These are phyloP conservation scores for Lepilemur septentrionalis DNA, from an alignment of 2,797 vertebrate genomes.

Conservation along the genomic window DNA sequence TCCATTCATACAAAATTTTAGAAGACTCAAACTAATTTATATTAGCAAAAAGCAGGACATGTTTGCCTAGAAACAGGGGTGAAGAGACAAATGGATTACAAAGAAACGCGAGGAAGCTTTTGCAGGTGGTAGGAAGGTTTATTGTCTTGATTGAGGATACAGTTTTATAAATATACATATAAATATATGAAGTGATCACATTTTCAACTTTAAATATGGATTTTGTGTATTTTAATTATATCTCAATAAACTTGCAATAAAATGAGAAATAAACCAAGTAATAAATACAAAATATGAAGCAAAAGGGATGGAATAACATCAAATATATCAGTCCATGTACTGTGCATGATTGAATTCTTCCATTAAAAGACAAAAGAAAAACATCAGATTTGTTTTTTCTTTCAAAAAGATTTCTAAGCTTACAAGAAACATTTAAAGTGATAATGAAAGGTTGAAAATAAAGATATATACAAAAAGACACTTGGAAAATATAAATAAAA, in stretches of 20 bases:
- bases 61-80: not conserved
- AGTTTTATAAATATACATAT: not conserved
- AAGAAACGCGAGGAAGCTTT: not conserved
- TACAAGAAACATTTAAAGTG: not conserved
- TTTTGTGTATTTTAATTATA: not conserved
- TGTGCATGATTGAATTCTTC: not conserved
- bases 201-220: not conserved
- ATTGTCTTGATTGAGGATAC: not conserved
- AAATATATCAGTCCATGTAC: not conserved
- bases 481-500: not conserved
- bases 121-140: not conserved
- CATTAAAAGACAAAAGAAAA: conserved; percentile 40
- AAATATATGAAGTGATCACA: not conserved
- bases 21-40: not conserved
- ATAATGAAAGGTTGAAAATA: conserved; percentile 25
- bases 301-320: not conserved
- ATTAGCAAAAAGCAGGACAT: not conserved
- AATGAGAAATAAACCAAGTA: not conserved
- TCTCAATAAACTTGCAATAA: not conserved
- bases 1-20: conserved; percentile 1
- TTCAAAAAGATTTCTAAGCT: not conserved
- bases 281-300: not conserved
- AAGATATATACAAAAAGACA: conserved; percentile 28
- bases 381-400: not conserved
- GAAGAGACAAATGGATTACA: not conserved